A percentile compares a stretch with the other conserved stretches of the same genome.
Conservation (phyloP, 1,140 invertebrate species). For the Lasioglossum baleicum region DNA sequence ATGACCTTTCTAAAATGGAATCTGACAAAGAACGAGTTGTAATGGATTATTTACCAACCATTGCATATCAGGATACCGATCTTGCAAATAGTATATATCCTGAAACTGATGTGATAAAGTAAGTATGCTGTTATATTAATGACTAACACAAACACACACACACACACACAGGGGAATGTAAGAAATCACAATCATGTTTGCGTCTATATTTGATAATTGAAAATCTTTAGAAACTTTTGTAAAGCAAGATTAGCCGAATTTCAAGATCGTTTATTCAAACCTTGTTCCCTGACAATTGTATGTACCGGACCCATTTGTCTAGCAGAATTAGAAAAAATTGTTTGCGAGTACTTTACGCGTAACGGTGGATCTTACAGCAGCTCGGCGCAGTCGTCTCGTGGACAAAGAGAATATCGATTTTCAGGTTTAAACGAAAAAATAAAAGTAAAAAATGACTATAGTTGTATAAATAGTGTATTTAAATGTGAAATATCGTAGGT, state of each 20-base stretch:
- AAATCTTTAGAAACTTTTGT: slow-evolving; percentile 44
- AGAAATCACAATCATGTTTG: background rate
- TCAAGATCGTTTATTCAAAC: slow-evolving; percentile 49
- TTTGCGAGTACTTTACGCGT: slow-evolving; percentile 36
- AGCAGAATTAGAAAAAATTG: slow-evolving; percentile 47
- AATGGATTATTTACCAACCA: slow-evolving; percentile 63
- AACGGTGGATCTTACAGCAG: slow-evolving; percentile 8
- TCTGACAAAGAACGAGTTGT: slow-evolving; percentile 49
- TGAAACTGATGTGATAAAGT: slow-evolving; percentile 51
- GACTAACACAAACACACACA: background rate
- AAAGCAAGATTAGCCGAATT: slow-evolving; percentile 44
- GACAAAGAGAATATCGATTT: slow-evolving; percentile 43
- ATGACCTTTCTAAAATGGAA: slow-evolving; percentile 51
- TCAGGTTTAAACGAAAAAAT: slow-evolving; percentile 48
- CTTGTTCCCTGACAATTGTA: slow-evolving; percentile 56
- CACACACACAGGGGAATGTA: background rate
- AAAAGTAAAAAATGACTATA: background rate
- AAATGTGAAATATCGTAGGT: slow-evolving; percentile 34
- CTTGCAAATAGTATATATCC: slow-evolving; percentile 59
- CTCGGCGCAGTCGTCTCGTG: slow-evolving; percentile 4
- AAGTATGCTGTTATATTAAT: slow-evolving; percentile 12
- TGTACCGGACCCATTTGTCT: slow-evolving; percentile 53
- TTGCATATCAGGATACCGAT: slow-evolving; percentile 62
- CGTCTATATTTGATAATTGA: background rate
- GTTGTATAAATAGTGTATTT: background rate